Base-by-base conservation (phyloP, 1,140 invertebrate genomes). In the Tetramorium alpestre region DNA sequence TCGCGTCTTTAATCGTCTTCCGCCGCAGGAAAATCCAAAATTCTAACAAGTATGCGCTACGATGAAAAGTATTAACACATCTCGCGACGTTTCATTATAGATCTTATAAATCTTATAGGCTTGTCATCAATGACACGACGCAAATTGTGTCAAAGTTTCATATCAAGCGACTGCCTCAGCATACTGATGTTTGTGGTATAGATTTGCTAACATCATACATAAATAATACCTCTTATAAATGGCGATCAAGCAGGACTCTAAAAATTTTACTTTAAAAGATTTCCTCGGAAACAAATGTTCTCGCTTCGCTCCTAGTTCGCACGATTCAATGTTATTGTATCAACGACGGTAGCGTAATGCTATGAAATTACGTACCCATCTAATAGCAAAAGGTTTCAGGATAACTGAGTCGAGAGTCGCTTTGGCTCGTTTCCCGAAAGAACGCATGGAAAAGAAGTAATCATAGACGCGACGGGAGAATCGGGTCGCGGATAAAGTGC, bases 401-500 rank as follows among this genome's bases (percentile, higher is more conserved):
- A 70, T 18, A 49, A 72, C 78, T 10, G 78, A 81, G 65, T 51
- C 76, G 58, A 70, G 77, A 81, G 77, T 13, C 13, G 13, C 54
- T 33, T 60, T 62, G 69, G 72, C 80, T 84, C 56, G 54, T 81
- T 75, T 69, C 22, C 11, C 54, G 80, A 82, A 82, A 73, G 80
- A 75, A 49, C 25, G 41, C 44, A 75, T 70, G 80, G 56, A 84
- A 84, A 84, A 73, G 51, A 73, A 72, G 54, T 84, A 84, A 84
- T 84, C 80, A 78, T 85, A 78, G 84, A 77, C 33, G 56, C 73
- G 72, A 65, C 47, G 56, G 44, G 44, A 78, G 82, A 80, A 85
- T 56, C 72, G 73, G 81, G 76, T 78, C 75, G 75, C 51, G 72
- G 33, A 1, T 81, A 73, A 73, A 84, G 56, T 84, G 80, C 80